Evolutionary conservation across 2,113 vertebrate species (phyloP).

Genomic region (Trematomus loennbergii): DNA sequence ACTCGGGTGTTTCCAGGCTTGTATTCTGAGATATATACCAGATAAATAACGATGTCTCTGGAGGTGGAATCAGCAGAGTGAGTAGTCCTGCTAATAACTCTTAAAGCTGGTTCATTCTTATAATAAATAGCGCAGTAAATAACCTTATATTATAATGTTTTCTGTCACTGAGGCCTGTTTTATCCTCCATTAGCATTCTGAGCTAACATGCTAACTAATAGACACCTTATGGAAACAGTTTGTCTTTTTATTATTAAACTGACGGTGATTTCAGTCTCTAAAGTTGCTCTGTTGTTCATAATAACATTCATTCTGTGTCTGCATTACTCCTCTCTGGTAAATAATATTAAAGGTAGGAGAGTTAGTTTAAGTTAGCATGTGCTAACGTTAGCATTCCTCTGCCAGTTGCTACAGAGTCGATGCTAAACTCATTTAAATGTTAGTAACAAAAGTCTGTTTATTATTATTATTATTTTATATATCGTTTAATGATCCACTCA

Average conservation of each 20-base stretch:
- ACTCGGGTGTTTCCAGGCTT: not conserved
- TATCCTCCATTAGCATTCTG: conserved; percentile 9
- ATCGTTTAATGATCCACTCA: too few relatives aligned
- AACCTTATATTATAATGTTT: not conserved
- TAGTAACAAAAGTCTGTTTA: too few relatives aligned
- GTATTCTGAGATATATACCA: conserved; percentile 40
- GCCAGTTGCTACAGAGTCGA: not conserved
- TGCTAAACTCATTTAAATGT: too few relatives aligned
- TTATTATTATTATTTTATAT: too few relatives aligned
- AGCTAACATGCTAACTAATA: conserved; percentile 11
- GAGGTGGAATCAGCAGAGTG: conserved; percentile 87
- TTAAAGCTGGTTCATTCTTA: accelerated
- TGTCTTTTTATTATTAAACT: accelerated
- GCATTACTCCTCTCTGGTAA: accelerated
- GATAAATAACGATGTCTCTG: conserved; percentile 81
- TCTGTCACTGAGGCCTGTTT: conserved; percentile 24
- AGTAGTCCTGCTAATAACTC: conserved; percentile 38
- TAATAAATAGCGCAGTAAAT: accelerated
- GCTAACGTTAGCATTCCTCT: not conserved
- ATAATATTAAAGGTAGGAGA: not conserved
- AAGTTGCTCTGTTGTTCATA: not conserved
- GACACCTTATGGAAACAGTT: not conserved
- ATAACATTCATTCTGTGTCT: too few relatives aligned
- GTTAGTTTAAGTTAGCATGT: conserved; percentile 19
- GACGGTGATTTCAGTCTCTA: accelerated